A percentile compares a stretch with the other conserved stretches of the same genome.
Conservation (phyloP, 2,888 invertebrate genomes). For the Alviniconcha strummeri region DNA sequence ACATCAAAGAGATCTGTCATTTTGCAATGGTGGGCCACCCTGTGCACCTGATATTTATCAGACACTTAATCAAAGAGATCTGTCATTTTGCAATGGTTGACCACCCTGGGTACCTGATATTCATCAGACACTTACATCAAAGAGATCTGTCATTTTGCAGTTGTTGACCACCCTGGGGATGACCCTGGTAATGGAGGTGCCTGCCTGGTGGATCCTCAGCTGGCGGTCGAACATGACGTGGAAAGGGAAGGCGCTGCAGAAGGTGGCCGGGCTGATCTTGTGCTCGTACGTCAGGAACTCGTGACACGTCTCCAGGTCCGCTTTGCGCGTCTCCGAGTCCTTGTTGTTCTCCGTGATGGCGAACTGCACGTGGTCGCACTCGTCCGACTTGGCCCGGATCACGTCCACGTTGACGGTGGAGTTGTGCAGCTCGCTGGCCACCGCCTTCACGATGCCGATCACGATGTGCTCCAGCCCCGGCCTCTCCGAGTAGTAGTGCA, state of each 20-base stretch:
- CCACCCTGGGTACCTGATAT: too few species aligned
- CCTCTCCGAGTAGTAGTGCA: conserved; percentile 97
- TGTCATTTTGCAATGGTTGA: too few species aligned
- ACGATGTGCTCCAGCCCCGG: conserved; percentile 97
- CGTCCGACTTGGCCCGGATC: conserved; percentile 89
- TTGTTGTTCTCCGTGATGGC: conserved; percentile 56
- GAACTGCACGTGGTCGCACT: conserved; percentile 87
- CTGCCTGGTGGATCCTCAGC: conserved; percentile 91
- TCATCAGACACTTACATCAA: conserved; percentile 35
- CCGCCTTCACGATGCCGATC: conserved; percentile 98
- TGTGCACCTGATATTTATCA: too few species aligned
- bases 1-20: too few species aligned
- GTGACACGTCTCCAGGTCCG: conserved; percentile 40
- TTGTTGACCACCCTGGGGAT: conserved; percentile 63
- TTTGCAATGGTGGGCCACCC: too few species aligned
- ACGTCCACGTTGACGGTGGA: conserved; percentile 83
- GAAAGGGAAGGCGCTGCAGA: conserved; percentile 90
- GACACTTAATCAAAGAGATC: conserved; percentile 42
- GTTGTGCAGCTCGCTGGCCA: conserved; percentile 93
- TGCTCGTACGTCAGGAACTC: conserved; percentile 51
- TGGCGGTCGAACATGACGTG: conserved; percentile 95
- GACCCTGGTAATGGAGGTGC: conserved; percentile 88
- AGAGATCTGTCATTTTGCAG: conserved; percentile 50
- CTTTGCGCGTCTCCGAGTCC: conserved; percentile 22
- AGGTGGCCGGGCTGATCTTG: conserved; percentile 64